A percentile compares a stretch with the other conserved stretches of the same genome.
These are phyloP conservation scores for Ciconia stormi DNA, from an alignment of 2,113 vertebrate genomes.

Conservation along the genomic window DNA sequence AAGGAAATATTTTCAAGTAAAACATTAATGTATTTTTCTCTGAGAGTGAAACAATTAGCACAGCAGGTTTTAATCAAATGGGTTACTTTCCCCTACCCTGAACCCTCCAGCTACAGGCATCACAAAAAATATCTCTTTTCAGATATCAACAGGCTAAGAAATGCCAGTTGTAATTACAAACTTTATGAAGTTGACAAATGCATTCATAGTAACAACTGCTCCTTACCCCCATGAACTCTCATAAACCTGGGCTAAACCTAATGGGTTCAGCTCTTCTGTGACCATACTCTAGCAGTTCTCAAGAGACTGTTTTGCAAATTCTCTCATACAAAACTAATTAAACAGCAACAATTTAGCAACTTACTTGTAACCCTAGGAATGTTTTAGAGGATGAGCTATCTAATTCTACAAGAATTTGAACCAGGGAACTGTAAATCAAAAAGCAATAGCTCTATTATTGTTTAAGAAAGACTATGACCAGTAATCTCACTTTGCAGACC, in stretches of 20 bases:
- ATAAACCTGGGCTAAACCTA: background rate
- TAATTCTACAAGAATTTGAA: background rate
- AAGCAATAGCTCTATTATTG: background rate
- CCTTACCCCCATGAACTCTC: background rate
- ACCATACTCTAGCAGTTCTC: background rate
- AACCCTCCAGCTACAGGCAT: background rate
- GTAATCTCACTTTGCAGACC: background rate
- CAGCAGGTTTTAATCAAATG: constrained; percentile 55
- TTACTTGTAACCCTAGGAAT: background rate
- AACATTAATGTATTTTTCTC: background rate
- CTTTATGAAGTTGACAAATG: constrained; percentile 13
- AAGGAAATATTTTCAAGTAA: background rate
- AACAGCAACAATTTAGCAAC: background rate
- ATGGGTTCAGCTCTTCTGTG: background rate
- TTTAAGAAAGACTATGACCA: background rate
- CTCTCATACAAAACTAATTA: background rate
- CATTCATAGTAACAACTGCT: background rate
- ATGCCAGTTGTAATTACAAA: constrained; percentile 15
- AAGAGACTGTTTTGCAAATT: background rate
- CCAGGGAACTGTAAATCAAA: background rate
- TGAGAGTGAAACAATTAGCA: constrained; percentile 25
- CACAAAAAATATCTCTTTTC: constrained; percentile 13
- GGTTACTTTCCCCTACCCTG: background rate
- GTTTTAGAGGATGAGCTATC: background rate
- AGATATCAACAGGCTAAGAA: constrained; percentile 29